These are phyloP conservation scores for Aphaenogaster rudis DNA, from an alignment of 1,140 invertebrate species.

Conservation along the genomic window DNA sequence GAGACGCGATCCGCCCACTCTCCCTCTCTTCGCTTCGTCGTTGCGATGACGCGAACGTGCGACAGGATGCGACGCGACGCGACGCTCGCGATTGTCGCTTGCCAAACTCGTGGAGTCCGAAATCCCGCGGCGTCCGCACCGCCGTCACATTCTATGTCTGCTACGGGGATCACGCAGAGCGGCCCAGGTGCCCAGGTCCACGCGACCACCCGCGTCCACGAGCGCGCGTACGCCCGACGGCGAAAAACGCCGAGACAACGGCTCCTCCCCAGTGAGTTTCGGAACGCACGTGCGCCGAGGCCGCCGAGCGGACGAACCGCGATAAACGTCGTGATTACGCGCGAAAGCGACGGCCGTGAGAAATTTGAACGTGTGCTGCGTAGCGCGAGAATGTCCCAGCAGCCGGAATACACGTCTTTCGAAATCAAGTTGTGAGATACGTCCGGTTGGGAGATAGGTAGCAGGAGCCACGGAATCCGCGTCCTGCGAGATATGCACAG, in stretches of 20 bases:
- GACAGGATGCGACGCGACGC: neutral
- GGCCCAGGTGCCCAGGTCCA: neutral
- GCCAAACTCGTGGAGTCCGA: neutral
- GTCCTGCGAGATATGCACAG: no score
- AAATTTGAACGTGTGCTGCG: no score
- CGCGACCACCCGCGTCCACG: neutral
- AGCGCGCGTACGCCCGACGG: constrained; percentile 1
- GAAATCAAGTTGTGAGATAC: no score
- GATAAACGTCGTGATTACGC: neutral
- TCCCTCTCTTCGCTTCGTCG: neutral
- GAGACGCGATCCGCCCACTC: constrained; percentile 20
- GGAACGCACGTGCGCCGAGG: neutral
- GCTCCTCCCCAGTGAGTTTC: neutral
- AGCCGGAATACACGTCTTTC: no score
- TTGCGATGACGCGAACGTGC: neutral
- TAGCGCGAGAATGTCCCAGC: no score
- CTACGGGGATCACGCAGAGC: neutral
- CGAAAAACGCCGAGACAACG: neutral
- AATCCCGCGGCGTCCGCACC: neutral
- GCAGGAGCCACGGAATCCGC: no score
- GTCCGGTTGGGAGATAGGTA: no score
- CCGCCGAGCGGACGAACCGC: no score
- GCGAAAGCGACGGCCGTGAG: no score
- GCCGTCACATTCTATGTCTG: neutral
- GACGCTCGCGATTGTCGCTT: neutral